Base-by-base conservation (phyloP, 2,797 vertebrate genomes). In the Falco concolor region DNA sequence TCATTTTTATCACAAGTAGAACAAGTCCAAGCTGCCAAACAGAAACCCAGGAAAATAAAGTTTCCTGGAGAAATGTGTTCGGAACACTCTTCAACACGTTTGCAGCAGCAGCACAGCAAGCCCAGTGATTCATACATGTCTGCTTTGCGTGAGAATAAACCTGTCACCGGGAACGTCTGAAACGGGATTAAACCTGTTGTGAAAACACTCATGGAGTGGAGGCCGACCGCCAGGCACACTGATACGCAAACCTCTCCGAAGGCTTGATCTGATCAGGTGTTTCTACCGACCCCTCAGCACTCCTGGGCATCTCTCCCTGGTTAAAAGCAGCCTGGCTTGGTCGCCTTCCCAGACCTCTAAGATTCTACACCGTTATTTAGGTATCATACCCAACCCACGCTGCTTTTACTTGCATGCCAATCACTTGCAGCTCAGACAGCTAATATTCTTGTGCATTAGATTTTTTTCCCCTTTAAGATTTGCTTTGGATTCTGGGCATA, bases 41-140 rank as follows among this genome's bases (percentile, higher is more conserved):
- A 9, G 59, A 59, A 95, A 67, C 12, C 9, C 40, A 30, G 68
- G 56, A 53, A 85, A 0, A 21, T 5, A 27, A 77, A 76, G 40
- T 34, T 60, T 89, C 45, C 64, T 19, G 49, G 42, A 68, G 70
- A 76, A 90, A 52, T 13, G n/a, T 83, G 84, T 87, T 32, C 45
- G 1, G 30, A 73, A 28, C 1, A 1, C n/a, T 65, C 28, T 42
- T 54, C 36, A 42, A 49, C 1, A 2, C 22, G 3, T 4, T 16
- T 30, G 50, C 89, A 79, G 72, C 7, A 3, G 53, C 50, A 56
- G 90, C 53, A 28, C 14, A 67, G 56, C 32, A 52, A 63, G 44
- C 10, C 12, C 9, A 67, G 21, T 15, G 32, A 64, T 34, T 80
- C 56, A 38, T 1, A 10, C 34, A 68, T 80, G 59, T 69, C 87